phyloP scores from a whole-genome alignment of 2,113 vertebrate species.

The Myrmophylax atrothorax region DNA sequence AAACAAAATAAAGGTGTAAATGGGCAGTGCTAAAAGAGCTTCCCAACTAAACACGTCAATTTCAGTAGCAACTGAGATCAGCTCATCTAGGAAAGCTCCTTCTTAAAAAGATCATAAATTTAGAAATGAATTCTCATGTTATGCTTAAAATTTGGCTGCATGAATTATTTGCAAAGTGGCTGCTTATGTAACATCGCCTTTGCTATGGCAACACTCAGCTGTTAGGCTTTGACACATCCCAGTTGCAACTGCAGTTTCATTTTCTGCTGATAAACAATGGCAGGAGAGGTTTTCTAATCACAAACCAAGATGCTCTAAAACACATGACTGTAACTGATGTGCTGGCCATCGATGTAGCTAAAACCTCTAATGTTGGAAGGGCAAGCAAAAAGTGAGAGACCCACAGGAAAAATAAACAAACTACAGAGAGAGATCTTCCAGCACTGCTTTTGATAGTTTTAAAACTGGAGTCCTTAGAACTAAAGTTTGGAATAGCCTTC shows the following conservation, averaged over 20 bases:
- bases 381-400: neutral
- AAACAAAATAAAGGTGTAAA: conserved; percentile 67
- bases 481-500: neutral
- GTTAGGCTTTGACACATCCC: conserved; percentile 38
- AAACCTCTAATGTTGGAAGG: neutral
- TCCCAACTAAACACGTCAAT: conserved; percentile 2
- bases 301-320: conserved; percentile 1
- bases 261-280: conserved; percentile 51
- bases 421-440: neutral
- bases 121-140: neutral
- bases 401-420: neutral
- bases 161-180: conserved; percentile 18
- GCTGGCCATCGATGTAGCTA: neutral
- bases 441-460: neutral
- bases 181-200: conserved; percentile 52
- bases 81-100: neutral
- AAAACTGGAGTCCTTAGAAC: neutral
- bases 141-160: conserved; percentile 30
- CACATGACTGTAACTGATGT: neutral
- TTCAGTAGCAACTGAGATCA: neutral
- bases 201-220: conserved; percentile 41
- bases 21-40: conserved; percentile 28
- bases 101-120: neutral
- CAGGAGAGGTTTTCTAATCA: conserved; percentile 40
- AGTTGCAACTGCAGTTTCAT: conserved; percentile 11